phyloP scores from a whole-genome alignment of 2,113 vertebrate species.

The Poecile atricapillus region DNA sequence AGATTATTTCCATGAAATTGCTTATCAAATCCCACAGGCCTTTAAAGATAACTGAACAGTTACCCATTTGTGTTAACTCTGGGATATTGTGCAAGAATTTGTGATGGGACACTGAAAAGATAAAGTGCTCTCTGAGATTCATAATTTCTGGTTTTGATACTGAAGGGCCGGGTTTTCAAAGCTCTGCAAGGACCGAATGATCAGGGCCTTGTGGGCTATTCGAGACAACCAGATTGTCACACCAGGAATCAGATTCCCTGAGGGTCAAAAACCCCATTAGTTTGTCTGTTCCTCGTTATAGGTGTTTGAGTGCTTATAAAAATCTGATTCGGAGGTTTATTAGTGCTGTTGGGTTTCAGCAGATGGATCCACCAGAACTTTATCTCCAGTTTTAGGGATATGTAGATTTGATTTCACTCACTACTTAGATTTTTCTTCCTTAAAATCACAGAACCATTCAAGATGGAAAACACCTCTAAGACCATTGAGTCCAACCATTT shows the following conservation, averaged over 20 bases:
- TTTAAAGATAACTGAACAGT: slow-evolving; percentile 57
- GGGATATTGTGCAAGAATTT: slow-evolving; percentile 53
- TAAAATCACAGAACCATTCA: neutral
- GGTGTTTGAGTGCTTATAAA: neutral
- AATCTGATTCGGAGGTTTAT: neutral
- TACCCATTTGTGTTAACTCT: slow-evolving; percentile 61
- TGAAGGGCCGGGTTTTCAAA: neutral
- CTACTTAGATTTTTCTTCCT: neutral
- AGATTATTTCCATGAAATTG: slow-evolving; percentile 63
- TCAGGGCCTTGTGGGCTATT: neutral
- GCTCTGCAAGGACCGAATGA: neutral
- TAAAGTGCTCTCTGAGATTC: neutral
- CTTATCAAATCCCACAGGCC: slow-evolving; percentile 55
- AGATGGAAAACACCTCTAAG: neutral
- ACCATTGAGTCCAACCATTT: rapidly evolving
- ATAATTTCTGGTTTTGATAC: neutral
- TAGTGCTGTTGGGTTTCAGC: neutral
- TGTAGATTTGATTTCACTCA: neutral
- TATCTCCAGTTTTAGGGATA: neutral
- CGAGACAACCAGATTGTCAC: neutral
- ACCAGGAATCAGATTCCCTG: neutral
- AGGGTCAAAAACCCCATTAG: neutral
- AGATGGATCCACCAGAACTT: neutral
- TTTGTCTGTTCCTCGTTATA: neutral
- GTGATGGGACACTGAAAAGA: slow-evolving; percentile 36